A percentile compares a stretch with the other conserved stretches of the same genome.
Evolutionary conservation across 2,888 invertebrate species (phyloP).

Genomic region (Conops quadrifasciatus): DNA sequence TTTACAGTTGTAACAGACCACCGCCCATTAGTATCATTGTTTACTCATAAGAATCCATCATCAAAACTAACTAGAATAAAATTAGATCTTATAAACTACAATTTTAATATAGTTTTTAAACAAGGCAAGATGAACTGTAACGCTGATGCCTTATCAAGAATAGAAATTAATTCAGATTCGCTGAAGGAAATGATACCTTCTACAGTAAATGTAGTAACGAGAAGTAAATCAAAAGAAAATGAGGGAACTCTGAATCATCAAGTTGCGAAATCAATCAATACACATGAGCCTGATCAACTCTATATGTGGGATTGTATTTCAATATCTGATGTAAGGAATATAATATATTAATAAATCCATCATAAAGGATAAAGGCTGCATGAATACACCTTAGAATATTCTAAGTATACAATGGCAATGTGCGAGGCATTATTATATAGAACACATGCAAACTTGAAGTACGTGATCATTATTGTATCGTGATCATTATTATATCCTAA

Average conservation of each 20-base stretch:
- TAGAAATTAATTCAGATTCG: constrained; percentile 1
- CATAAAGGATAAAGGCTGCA: too few species aligned
- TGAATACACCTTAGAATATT: too few species aligned
- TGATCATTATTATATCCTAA: too few species aligned
- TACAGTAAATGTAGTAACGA: background rate
- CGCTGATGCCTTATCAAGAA: constrained; percentile 4
- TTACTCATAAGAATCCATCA: constrained; percentile 18
- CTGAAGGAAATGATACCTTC: background rate
- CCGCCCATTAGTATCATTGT: background rate
- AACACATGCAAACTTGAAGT: too few species aligned
- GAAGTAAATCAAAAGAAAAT: background rate
- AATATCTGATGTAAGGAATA: constrained; percentile 9
- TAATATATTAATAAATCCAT: too few species aligned
- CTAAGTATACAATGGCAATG: too few species aligned
- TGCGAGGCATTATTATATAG: too few species aligned
- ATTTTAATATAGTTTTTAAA: constrained; percentile 6
- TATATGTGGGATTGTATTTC: constrained; percentile 1
- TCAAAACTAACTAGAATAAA: constrained; percentile 8
- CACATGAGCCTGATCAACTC: constrained; percentile 9
- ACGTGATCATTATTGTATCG: too few species aligned
- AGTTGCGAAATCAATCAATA: background rate
- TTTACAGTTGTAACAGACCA: constrained; percentile 15
- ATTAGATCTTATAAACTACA: background rate
- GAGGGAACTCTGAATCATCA: background rate
- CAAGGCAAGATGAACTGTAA: constrained; percentile 2